phyloP scores from a whole-genome alignment of 2,797 vertebrate species.

The Ispidina lecontei region DNA sequence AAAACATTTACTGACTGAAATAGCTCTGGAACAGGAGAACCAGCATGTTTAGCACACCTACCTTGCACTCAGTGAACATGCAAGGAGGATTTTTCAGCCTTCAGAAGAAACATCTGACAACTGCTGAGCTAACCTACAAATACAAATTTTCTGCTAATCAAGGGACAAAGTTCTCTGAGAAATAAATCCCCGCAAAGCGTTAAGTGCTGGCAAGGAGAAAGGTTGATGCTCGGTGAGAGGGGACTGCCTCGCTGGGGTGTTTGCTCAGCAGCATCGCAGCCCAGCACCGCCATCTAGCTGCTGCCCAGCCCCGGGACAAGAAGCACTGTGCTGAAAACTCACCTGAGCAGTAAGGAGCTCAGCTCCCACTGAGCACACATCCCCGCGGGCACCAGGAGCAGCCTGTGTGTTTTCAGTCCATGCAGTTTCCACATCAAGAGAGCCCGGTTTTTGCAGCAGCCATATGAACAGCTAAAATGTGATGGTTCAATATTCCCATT shows the following conservation, averaged over 20 bases:
- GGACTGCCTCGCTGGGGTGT: too few relatives aligned
- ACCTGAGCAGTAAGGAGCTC: not conserved
- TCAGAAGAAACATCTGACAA: not conserved
- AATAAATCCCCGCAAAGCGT: not conserved
- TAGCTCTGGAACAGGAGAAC: not conserved
- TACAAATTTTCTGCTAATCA: not conserved
- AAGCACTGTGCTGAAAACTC: not conserved
- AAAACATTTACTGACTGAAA: not conserved
- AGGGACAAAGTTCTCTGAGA: not conserved
- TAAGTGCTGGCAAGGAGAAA: not conserved
- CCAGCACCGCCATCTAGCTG: slow-evolving; percentile 23
- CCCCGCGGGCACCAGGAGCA: not conserved
- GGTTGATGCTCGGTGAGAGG: not conserved
- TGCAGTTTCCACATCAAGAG: not conserved
- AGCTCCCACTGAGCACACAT: not conserved
- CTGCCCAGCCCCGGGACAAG: too few relatives aligned
- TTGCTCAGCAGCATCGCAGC: too few relatives aligned
- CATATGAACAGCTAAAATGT: not conserved
- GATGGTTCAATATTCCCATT: not conserved
- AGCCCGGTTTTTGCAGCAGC: not conserved
- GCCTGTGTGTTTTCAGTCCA: not conserved
- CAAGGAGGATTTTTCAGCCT: not conserved
- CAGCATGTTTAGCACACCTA: not conserved
- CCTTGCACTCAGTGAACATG: not conserved
- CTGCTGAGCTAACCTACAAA: not conserved